Base-by-base conservation (phyloP, 2,113 vertebrate species). In the human (Homo sapiens) region DNA sequence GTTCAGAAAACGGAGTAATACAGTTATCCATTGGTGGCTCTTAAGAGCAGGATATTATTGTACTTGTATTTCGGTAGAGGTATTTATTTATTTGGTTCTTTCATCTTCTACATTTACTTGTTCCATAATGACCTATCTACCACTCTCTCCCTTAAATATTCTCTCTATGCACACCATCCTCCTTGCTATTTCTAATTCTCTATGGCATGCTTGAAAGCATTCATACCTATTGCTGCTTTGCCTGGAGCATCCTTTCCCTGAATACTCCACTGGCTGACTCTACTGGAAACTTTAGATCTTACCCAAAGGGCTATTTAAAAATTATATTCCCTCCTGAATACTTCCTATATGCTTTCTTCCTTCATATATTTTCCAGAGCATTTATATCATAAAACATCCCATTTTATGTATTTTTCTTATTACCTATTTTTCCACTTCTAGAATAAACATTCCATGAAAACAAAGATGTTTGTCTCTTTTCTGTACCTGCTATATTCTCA, bases 401-500 rank as follows among this genome's bases (percentile, higher is more conserved):
- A 11, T 80, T 93, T 87, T 70, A 57, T 92, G 94, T 87, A 59
- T 83, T 90, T 93, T 86, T 93, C 23, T 68, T 96, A 79, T 68
- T 64, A 55, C 85, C 57, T 91, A 35, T 84, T 50, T 93, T 97
- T 30, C 32, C 25, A 95, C 68, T 79, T 94, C 79, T 59, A 83
- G 75, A 20, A 75, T 68, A 96, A 96, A 97, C 94, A 25, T 5
- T n/a, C 89, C 45, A 82, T 55, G 25, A 89, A 90, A 45, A 88
- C 10, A 89, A 90, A 78, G 16, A 64, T 43, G 64, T 95, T 80
- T 95, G 78, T 73, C 72, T 86, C 38, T 88, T 94, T 64, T 89
- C 94, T 70, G 48, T 70, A 73, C 92, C 90, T 84, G 11, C 35
- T 87, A 86, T 96, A 93, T 57, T 79, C 76, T 96, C n/a, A 90